These are phyloP conservation scores for Xenentodon cancila DNA, from an alignment of 2,797 vertebrate species.

Conservation along the genomic window DNA sequence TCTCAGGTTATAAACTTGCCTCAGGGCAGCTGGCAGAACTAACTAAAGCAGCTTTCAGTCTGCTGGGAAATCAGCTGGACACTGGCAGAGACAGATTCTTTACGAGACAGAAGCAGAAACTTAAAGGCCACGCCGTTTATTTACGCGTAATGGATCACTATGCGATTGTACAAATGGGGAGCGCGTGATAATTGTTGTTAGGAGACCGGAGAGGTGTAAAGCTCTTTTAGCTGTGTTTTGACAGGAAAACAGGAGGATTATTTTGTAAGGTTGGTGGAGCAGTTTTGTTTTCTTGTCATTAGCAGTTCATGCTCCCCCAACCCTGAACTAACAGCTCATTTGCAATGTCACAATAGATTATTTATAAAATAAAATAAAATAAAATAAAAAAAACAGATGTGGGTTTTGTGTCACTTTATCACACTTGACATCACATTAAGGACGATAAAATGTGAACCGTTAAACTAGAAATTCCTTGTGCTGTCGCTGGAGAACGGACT, in stretches of 20 bases:
- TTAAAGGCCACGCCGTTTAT: neutral
- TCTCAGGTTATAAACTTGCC: constrained; percentile 55
- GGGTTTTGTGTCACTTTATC: neutral
- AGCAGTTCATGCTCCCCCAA: neutral
- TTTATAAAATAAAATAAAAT: no score
- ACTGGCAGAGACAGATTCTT: constrained; percentile 15
- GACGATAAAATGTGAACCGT: constrained; percentile 2
- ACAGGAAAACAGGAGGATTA: neutral
- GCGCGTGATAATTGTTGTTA: neutral
- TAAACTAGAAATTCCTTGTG: constrained; percentile 1
- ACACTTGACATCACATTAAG: neutral
- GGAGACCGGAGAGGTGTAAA: neutral
- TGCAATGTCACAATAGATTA: neutral
- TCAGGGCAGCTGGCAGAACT: constrained; percentile 53
- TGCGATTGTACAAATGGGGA: neutral
- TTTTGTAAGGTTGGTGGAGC: neutral
- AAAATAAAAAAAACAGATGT: neutral
- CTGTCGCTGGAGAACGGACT: neutral
- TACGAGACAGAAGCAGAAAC: constrained; percentile 4
- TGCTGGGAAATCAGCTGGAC: constrained; percentile 35
- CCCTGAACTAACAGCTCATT: constrained; percentile 3
- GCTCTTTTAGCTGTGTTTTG: neutral
- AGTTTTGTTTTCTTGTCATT: neutral
- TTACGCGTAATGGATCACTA: neutral
- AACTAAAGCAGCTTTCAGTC: constrained; percentile 38